Evolutionary conservation across 2,113 vertebrate genomes (phyloP).

Genomic region (Synodontis membranacea): DNA sequence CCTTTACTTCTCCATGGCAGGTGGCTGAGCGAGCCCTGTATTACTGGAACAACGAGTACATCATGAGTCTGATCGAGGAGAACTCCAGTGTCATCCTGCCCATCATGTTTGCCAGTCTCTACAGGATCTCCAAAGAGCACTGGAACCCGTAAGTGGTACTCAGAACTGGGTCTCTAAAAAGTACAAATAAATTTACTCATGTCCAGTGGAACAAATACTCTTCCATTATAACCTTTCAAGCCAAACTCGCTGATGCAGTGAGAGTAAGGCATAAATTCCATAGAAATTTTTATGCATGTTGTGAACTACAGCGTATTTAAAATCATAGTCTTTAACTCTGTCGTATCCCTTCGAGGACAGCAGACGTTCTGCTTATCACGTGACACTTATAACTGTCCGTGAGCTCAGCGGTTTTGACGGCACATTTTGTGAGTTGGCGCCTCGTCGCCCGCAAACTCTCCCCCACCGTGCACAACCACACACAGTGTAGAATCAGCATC

Average conservation of each 20-base stretch:
- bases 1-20: constrained; percentile 61
- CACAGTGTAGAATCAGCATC: too few relatives aligned
- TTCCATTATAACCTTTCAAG: neutral
- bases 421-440: too few relatives aligned
- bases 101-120: constrained; percentile 99
- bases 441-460: too few relatives aligned
- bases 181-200: neutral
- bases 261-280: neutral
- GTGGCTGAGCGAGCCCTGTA: constrained; percentile 97
- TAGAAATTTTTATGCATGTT: neutral
- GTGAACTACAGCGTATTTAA: neutral
- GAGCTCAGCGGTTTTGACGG: too few relatives aligned
- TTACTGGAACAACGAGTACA: constrained; percentile 99
- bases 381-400: too few relatives aligned
- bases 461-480: too few relatives aligned
- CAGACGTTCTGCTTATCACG: too few relatives aligned
- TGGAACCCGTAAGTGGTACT: constrained; percentile 94
- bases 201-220: neutral
- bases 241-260: neutral
- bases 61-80: constrained; percentile 99
- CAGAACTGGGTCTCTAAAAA: neutral
- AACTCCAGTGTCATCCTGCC: constrained; percentile 98
- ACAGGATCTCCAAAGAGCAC: constrained; percentile 99
- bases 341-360: too few relatives aligned
- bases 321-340: neutral